Conservation (phyloP, 2,888 invertebrate genomes). For the Cybosia mesomella region DNA sequence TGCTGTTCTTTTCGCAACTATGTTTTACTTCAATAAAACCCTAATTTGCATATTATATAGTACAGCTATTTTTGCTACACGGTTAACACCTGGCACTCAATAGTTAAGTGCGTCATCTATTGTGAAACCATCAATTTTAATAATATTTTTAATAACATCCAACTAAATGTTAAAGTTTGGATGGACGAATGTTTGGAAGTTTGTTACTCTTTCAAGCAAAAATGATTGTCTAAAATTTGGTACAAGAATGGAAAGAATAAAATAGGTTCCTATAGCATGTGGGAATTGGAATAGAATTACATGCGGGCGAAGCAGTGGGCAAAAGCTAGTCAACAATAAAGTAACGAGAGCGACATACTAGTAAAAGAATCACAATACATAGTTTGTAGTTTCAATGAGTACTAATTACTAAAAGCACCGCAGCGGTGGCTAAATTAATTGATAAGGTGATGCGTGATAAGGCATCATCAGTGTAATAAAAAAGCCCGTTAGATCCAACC, state of each 20-base stretch:
- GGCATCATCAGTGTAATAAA: constrained; percentile 16
- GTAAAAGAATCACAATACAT: constrained; percentile 22
- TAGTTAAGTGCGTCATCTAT: constrained; percentile 33
- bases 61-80: constrained; percentile 38
- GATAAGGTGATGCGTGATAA: constrained; percentile 31
- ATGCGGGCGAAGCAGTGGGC: too few relatives aligned
- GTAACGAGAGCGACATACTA: constrained; percentile 11
- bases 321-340: constrained; percentile 21
- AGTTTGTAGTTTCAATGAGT: constrained; percentile 31
- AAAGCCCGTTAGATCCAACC: constrained; percentile 19
- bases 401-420: constrained; percentile 29
- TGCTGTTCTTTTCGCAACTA: constrained; percentile 27
- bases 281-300: too few relatives aligned
- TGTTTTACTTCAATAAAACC: constrained; percentile 14
- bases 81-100: constrained; percentile 41
- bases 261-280: too few relatives aligned
- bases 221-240: too few relatives aligned
- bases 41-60: constrained; percentile 35
- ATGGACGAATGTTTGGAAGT: too few relatives aligned
- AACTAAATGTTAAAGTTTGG: too few relatives aligned
- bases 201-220: too few relatives aligned
- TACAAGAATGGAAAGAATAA: too few relatives aligned
- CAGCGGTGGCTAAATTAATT: constrained; percentile 32
- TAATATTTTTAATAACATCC: constrained; percentile 21
- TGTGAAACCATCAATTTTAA: constrained; percentile 11